Evolutionary conservation across 2,888 invertebrate species (phyloP).

Genomic region (Drosophila putrida): DNA sequence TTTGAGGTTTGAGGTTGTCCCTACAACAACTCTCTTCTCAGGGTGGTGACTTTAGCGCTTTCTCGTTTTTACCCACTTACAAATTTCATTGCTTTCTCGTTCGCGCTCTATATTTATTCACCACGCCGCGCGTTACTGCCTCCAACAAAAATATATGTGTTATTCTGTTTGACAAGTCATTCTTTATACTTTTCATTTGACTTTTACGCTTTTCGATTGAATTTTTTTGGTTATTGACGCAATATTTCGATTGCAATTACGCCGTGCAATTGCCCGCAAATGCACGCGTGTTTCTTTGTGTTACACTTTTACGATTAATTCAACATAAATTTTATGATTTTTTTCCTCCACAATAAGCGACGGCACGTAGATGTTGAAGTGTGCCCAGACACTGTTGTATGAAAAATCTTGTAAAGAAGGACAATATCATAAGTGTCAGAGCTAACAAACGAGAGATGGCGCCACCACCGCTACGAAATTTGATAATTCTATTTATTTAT

Average conservation of each 20-base stretch:
- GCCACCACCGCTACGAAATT: too few relatives aligned
- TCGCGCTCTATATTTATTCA: conserved; percentile 58
- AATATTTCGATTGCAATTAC: conserved; percentile 16
- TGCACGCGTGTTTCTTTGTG: conserved; percentile 38
- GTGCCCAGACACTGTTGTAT: too few relatives aligned
- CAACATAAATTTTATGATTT: conserved; percentile 33
- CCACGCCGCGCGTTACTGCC: conserved; percentile 67
- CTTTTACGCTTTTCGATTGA: conserved; percentile 7
- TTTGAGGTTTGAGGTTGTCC: conserved; percentile 59
- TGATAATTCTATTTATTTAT: too few relatives aligned
- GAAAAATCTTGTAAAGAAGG: too few relatives aligned
- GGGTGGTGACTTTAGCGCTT: conserved; percentile 66
- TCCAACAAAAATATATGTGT: conserved; percentile 55
- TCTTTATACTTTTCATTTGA: conserved; percentile 52
- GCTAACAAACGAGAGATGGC: too few relatives aligned
- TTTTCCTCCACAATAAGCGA: conserved; percentile 50
- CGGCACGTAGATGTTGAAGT: conserved; percentile 51
- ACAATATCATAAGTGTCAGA: too few relatives aligned
- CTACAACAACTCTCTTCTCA: conserved; percentile 63
- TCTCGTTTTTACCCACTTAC: conserved; percentile 64
- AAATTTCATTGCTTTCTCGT: conserved; percentile 63
- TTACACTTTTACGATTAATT: conserved; percentile 37
- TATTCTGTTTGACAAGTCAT: conserved; percentile 67
- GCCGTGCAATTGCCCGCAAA: conserved; percentile 53
- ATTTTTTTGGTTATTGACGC: conserved; percentile 23